These are phyloP conservation scores for Troides oblongomaculatus DNA, from an alignment of 2,888 invertebrate species.

Conservation along the genomic window DNA sequence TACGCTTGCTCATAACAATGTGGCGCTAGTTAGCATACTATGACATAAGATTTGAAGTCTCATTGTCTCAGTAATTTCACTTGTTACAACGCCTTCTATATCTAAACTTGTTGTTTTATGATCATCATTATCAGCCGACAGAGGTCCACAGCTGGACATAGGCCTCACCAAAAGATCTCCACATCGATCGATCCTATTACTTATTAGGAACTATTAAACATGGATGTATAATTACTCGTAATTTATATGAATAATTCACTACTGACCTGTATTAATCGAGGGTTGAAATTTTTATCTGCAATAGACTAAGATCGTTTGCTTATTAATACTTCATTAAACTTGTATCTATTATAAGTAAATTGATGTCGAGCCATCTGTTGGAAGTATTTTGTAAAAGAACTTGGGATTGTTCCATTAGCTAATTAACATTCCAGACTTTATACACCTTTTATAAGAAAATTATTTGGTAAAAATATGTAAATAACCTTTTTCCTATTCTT, in stretches of 20 bases:
- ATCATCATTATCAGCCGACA: no score
- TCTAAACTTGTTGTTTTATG: no score
- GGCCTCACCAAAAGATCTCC: no score
- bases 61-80: no score
- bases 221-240: not conserved
- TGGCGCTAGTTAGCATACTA: no score
- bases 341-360: not conserved
- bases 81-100: no score
- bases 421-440: not conserved
- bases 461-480: not conserved
- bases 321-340: not conserved
- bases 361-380: slow-evolving; percentile 2
- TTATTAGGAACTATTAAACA: not conserved
- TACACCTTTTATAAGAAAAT: not conserved
- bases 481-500: not conserved
- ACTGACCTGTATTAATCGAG: not conserved
- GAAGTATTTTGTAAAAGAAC: not conserved
- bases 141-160: no score
- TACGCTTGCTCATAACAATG: no score
- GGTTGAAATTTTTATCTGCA: not conserved
- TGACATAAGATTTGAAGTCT: no score
- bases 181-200: no score
- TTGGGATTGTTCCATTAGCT: not conserved
- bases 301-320: not conserved
- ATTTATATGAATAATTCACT: not conserved